phyloP scores from a whole-genome alignment of 1,140 invertebrate species.

The honey bee (Apis mellifera) region DNA sequence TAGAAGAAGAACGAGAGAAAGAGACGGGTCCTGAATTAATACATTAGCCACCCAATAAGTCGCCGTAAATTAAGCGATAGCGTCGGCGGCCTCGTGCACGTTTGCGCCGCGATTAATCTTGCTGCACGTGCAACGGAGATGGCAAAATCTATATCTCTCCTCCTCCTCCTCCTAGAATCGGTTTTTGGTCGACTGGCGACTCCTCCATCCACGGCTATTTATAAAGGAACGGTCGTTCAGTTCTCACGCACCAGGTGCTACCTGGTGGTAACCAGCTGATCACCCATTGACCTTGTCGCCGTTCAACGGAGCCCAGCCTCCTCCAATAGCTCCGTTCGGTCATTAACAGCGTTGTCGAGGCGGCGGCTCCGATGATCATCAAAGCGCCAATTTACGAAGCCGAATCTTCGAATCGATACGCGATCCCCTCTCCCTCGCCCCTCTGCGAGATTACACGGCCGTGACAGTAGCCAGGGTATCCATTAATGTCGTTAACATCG shows the following conservation, averaged over 20 bases:
- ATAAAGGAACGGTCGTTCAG: background rate
- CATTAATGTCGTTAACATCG: too few relatives aligned
- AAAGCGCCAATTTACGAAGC: slow-evolving; percentile 1
- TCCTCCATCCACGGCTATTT: background rate
- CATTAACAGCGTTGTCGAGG: slow-evolving; percentile 44
- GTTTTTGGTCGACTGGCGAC: background rate
- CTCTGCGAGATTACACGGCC: too few relatives aligned
- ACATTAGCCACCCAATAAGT: slow-evolving; percentile 19
- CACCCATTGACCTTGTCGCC: slow-evolving; percentile 41
- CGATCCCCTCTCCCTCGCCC: slow-evolving; percentile 37
- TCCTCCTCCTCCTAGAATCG: background rate
- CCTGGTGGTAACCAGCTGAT: slow-evolving; percentile 32
- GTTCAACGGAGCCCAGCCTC: background rate
- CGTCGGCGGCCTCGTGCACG: slow-evolving; percentile 2
- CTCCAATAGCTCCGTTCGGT: slow-evolving; percentile 38
- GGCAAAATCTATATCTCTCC: slow-evolving; percentile 24
- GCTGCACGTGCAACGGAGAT: background rate
- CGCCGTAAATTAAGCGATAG: slow-evolving; percentile 28
- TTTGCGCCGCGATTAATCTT: slow-evolving; percentile 24
- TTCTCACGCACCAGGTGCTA: slow-evolving; percentile 34
- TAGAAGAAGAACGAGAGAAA: background rate
- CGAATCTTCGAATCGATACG: slow-evolving; percentile 6
- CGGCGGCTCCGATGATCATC: slow-evolving; percentile 18
- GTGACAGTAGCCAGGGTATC: too few relatives aligned
- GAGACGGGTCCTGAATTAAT: slow-evolving; percentile 13